Conservation (phyloP, 1,140 invertebrate species). For the Eupeodes corollae region DNA sequence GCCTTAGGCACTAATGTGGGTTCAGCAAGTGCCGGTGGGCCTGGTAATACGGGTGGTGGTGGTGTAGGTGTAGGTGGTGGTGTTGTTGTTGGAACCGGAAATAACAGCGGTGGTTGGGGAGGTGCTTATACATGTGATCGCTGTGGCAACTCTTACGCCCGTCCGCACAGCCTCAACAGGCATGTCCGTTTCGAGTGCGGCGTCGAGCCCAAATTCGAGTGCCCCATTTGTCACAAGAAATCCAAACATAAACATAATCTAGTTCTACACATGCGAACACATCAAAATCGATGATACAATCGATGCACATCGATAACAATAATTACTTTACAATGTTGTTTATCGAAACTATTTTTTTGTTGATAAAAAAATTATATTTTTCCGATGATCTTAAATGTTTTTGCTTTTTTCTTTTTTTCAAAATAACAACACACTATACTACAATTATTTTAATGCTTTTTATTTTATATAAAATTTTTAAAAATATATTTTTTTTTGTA, state of each 20-base stretch:
- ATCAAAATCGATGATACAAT: conserved; percentile 40
- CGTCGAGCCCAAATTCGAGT: conserved; percentile 46
- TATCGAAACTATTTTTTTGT: background rate
- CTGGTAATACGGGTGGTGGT: conserved; percentile 3
- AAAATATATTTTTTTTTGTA: too few relatives aligned
- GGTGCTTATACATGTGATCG: conserved; percentile 39
- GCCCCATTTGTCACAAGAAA: conserved; percentile 46
- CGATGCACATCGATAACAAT: conserved; percentile 1
- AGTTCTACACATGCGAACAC: conserved; percentile 44
- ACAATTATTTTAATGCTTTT: background rate
- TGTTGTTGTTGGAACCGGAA: conserved; percentile 5
- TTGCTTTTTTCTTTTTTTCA: too few relatives aligned
- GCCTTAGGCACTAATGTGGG: background rate
- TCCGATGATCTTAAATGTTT: too few relatives aligned
- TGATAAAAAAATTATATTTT: background rate
- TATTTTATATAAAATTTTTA: too few relatives aligned
- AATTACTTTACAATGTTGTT: too few relatives aligned
- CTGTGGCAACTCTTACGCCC: conserved; percentile 46
- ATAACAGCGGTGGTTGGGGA: conserved; percentile 9
- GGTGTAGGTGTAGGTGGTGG: conserved; percentile 4
- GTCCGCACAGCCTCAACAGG: conserved; percentile 48
- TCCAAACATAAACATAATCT: conserved; percentile 49
- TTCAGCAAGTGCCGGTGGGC: background rate
- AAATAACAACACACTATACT: background rate
- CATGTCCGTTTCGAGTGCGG: conserved; percentile 57